Evolutionary conservation across 1,140 invertebrate genomes (phyloP), one percentile per base, ranked within the genome.

Genomic region (Macrobrachium rosenbergii): DNA sequence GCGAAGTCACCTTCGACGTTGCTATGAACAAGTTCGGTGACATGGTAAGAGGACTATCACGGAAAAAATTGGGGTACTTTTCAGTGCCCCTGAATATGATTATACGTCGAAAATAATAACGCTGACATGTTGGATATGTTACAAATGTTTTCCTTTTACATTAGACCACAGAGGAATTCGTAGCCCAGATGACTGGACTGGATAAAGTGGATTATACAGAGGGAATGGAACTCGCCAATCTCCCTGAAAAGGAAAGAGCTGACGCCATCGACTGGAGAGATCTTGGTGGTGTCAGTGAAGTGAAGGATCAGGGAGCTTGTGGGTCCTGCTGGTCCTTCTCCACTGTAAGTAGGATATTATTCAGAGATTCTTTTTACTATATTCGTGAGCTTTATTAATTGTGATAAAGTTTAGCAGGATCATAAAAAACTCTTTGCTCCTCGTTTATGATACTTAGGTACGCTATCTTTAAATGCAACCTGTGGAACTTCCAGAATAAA

Each of bases 301-400:
- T 93, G 45, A 93, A 93, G 90, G 90, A 93, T 81, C 91, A 92
- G 89, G 90, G 87, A 45, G 69, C 90, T 16, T 92, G 92, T 75
- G 92, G 92, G 19, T 91, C 91, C 16, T 92, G 92, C 62, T 92
- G 92, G 91, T 90, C 92, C 0, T 92, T 92, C 76, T 90, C 91
- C 10, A 62, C 84, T n/a, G 84, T 86, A 19, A 80, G 84, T 76
- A 23, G 5, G 10, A 37, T 43, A 37, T 64, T 16, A n/a, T n/a
- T 7, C 21, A 19, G 11, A 23, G 58, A 28, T 43, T 17, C 21
- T 82, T 64, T 17, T 16, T 11, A 12, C 19, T 82, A 10, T 75
- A 52, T 52, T 52, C 10, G 45, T 10, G 5, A 69, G 21, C 45
- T 52, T 52, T 6, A n/a, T n/a, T n/a, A n/a, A n/a, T n/a, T n/a